A percentile compares a stretch with the other conserved stretches of the same genome.
phyloP scores from a whole-genome alignment of 1,140 invertebrate species.

The Papilio dardanus region DNA sequence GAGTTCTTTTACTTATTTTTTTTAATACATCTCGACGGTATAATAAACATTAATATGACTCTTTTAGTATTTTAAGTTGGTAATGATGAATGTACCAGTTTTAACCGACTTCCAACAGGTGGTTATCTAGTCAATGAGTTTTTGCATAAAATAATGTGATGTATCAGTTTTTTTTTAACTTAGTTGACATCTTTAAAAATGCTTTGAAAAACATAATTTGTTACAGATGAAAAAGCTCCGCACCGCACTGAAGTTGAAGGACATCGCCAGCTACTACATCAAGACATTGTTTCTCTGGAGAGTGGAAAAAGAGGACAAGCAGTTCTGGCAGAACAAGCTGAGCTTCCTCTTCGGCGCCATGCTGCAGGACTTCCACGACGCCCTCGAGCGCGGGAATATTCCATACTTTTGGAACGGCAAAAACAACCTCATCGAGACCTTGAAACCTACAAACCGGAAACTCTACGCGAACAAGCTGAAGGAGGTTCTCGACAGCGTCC shows the following conservation, averaged over 20 bases:
- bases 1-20: too few relatives aligned
- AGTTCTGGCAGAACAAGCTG: constrained; percentile 71
- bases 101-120: too few relatives aligned
- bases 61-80: too few relatives aligned
- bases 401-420: constrained; percentile 78
- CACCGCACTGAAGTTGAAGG: constrained; percentile 66
- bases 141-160: too few relatives aligned
- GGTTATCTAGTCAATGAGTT: too few relatives aligned
- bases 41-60: too few relatives aligned
- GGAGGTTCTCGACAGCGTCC: constrained; percentile 52
- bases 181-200: neutral
- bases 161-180: too few relatives aligned
- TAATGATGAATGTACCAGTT: too few relatives aligned
- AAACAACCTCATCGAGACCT: constrained; percentile 68
- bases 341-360: constrained; percentile 73
- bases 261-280: constrained; percentile 82
- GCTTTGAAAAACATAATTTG: neutral
- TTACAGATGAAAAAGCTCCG: constrained; percentile 78
- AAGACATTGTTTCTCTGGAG: constrained; percentile 81
- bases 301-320: constrained; percentile 60
- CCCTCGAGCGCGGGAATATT: constrained; percentile 64
- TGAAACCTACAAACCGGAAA: constrained; percentile 51
- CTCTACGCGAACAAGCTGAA: constrained; percentile 58
- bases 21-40: too few relatives aligned
- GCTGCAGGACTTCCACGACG: constrained; percentile 69